Percentiles rank a stretch among this genome's conserved stretches.
These are phyloP conservation scores for Alouatta palliata DNA, from an alignment of 2,113 vertebrate species.

Conservation along the genomic window DNA sequence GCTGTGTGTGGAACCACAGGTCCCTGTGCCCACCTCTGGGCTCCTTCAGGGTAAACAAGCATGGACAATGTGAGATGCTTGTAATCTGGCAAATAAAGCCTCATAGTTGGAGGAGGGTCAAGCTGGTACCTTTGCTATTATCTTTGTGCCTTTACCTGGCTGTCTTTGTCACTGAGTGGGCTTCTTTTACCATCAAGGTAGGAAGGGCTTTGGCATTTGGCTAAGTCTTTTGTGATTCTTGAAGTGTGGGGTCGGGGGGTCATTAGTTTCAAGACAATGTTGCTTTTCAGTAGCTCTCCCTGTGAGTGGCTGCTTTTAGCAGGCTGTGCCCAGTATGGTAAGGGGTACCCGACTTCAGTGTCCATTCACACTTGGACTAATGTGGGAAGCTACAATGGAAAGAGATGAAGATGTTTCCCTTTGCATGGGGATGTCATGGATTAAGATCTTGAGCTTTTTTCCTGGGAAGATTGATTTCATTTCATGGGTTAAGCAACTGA, in stretches of 20 bases:
- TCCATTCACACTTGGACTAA: rapidly evolving
- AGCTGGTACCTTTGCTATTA: too few species aligned
- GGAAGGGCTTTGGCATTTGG: background rate
- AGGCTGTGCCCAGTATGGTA: rapidly evolving
- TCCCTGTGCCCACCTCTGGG: too few species aligned
- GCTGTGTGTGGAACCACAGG: rapidly evolving
- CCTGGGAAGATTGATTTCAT: background rate
- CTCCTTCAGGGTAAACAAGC: background rate
- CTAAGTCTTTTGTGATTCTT: background rate
- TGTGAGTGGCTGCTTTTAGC: background rate
- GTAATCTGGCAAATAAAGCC: background rate
- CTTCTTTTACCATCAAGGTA: background rate
- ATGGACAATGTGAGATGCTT: background rate
- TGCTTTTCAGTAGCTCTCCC: background rate
- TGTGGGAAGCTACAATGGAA: rapidly evolving
- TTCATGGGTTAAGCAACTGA: background rate
- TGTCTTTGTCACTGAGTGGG: background rate
- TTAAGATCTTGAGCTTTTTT: background rate
- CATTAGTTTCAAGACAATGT: too few species aligned
- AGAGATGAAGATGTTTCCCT: rapidly evolving
- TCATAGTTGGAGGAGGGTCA: rapidly evolving
- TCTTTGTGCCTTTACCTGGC: background rate
- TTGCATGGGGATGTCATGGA: rapidly evolving
- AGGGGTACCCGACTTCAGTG: rapidly evolving
- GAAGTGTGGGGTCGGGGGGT: background rate